Percentiles rank a stretch among this genome's conserved stretches.
These are phyloP conservation scores for Fukomys damarensis DNA, from an alignment of 2,113 vertebrate species.

Conservation along the genomic window DNA sequence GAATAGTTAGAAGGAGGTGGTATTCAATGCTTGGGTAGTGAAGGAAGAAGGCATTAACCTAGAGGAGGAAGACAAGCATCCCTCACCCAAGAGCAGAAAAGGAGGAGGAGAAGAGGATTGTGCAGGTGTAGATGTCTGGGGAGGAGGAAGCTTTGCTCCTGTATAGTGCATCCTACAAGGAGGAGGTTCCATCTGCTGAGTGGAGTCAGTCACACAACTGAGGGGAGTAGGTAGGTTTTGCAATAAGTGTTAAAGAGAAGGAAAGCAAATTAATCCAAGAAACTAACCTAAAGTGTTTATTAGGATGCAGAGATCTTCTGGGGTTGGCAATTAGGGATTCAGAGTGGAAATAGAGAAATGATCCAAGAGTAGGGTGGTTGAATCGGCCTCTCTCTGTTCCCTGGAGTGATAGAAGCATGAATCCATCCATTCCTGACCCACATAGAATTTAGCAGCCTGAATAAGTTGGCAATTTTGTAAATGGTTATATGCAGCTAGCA, in stretches of 20 bases:
- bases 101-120: not conserved
- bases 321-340: not conserved
- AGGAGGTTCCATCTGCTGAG: not conserved
- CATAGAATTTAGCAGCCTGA: not conserved
- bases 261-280: constrained; percentile 16
- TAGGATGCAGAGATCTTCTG: not conserved
- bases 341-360: not conserved
- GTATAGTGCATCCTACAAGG: too few relatives aligned
- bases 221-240: not conserved
- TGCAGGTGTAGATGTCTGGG: fast-evolving
- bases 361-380: not conserved
- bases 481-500: not conserved
- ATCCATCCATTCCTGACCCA: not conserved
- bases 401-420: not conserved
- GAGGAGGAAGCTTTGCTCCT: not conserved
- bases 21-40: too few relatives aligned
- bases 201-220: not conserved
- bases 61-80: not conserved
- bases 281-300: not conserved
- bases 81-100: not conserved
- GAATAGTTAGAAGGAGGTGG: not conserved
- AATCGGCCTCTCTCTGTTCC: not conserved
- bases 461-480: not conserved
- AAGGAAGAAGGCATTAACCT: not conserved
- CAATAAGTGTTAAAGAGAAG: not conserved